Percentiles rank a stretch among this genome's conserved stretches.
Evolutionary conservation across 2,113 vertebrate species (phyloP).

Genomic region (Ceyx margarethae): DNA sequence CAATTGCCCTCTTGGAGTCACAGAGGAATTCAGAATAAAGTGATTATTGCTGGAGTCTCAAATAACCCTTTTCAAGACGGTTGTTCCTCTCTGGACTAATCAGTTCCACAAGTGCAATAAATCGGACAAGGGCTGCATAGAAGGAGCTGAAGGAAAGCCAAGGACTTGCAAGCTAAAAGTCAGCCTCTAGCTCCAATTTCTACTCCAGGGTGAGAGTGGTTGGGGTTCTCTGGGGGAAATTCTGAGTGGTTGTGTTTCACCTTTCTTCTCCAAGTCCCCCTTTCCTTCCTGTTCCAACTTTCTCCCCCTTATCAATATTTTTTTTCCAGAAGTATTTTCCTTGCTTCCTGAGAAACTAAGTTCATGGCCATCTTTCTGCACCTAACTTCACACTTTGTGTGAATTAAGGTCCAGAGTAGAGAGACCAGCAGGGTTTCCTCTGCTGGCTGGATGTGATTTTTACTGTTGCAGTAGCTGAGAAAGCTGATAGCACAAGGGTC

Average conservation of each 20-base stretch:
- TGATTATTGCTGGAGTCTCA: neutral
- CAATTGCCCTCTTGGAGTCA: neutral
- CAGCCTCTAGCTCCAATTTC: neutral
- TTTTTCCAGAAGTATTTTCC: neutral
- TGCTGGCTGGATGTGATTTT: neutral
- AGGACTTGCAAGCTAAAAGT: neutral
- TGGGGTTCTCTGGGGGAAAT: neutral
- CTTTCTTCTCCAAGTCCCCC: neutral
- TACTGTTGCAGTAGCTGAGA: neutral
- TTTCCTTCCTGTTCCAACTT: neutral
- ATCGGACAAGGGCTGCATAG: constrained; percentile 12
- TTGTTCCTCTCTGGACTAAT: neutral
- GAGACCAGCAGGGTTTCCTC: neutral
- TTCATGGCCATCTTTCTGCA: neutral
- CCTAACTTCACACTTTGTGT: neutral
- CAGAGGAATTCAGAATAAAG: neutral
- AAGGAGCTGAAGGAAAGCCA: neutral
- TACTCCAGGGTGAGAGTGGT: neutral
- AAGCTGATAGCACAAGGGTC: neutral
- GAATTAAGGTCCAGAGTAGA: neutral
- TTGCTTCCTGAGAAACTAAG: neutral
- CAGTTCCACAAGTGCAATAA: constrained; percentile 24
- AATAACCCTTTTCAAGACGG: neutral
- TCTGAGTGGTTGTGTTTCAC: neutral
- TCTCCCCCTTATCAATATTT: neutral